phyloP scores from a whole-genome alignment of 2,888 invertebrate species.

The Pelosia muscerda region DNA sequence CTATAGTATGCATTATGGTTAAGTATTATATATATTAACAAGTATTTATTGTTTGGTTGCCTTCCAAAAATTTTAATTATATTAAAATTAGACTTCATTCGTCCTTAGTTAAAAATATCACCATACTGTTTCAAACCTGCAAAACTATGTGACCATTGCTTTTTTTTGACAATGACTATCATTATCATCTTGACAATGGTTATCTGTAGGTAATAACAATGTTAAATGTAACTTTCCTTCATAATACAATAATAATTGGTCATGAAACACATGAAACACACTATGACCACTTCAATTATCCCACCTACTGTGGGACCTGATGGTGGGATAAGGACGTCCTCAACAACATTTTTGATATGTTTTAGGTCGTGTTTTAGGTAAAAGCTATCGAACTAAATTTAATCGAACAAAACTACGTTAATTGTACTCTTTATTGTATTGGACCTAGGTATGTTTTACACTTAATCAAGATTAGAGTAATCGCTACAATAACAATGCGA shows the following conservation, averaged over 20 bases:
- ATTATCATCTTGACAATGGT: too few relatives aligned
- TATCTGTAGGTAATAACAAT: background rate
- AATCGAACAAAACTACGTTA: background rate
- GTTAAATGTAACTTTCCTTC: background rate
- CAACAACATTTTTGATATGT: background rate
- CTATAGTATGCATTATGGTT: slow-evolving; percentile 6
- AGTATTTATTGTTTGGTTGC: background rate
- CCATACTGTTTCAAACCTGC: background rate
- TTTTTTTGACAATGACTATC: too few relatives aligned
- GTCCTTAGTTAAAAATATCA: background rate
- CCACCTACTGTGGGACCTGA: too few relatives aligned
- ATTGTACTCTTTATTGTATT: background rate
- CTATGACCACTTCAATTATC: too few relatives aligned
- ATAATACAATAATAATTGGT: background rate
- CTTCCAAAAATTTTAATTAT: background rate
- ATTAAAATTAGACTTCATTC: background rate
- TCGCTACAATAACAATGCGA: slow-evolving; percentile 54
- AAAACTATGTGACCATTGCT: background rate
- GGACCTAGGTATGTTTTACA: background rate
- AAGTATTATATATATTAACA: too few relatives aligned
- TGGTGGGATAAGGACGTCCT: too few relatives aligned
- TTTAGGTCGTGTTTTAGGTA: background rate
- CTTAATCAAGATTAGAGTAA: slow-evolving; percentile 38
- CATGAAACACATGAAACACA: too few relatives aligned
- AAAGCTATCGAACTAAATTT: too few relatives aligned